phyloP scores from a whole-genome alignment of 1,140 invertebrate genomes.

The Pomacea maculata region DNA sequence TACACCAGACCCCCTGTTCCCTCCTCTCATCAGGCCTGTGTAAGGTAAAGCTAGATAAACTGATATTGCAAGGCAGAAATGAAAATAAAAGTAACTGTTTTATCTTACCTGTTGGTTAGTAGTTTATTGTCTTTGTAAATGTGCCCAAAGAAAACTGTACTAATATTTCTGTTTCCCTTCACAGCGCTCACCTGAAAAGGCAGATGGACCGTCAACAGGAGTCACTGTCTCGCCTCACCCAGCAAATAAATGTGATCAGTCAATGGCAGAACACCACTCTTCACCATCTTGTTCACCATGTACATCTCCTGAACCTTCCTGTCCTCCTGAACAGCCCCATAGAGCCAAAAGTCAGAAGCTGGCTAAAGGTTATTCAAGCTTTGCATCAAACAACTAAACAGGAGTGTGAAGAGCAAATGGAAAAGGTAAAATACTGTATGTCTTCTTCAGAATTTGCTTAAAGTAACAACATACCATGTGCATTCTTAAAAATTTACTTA shows the following conservation, averaged over 20 bases:
- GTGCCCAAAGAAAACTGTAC: too few relatives aligned
- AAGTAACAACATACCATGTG: too few relatives aligned
- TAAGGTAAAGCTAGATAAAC: too few relatives aligned
- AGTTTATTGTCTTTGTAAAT: too few relatives aligned
- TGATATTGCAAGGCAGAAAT: too few relatives aligned
- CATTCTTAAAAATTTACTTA: too few relatives aligned
- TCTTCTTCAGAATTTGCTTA: too few relatives aligned
- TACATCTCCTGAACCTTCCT: conserved; percentile 2
- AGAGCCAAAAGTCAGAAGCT: conserved; percentile 4
- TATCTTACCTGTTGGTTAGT: too few relatives aligned
- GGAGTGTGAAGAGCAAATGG: conserved; percentile 1
- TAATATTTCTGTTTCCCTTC: not conserved
- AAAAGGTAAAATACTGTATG: not conserved
- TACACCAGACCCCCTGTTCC: too few relatives aligned
- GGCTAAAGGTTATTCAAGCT: conserved; percentile 19
- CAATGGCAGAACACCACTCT: conserved; percentile 11
- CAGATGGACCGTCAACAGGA: conserved; percentile 14
- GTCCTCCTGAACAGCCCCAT: not conserved
- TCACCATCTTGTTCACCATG: conserved; percentile 5
- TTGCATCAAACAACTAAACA: conserved; percentile 10
- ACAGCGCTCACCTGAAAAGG: conserved; percentile 10
- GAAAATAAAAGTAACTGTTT: too few relatives aligned
- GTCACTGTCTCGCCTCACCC: conserved; percentile 1
- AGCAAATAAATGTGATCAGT: conserved; percentile 15
- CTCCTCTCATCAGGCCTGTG: too few relatives aligned